Conservation (phyloP, 2,113 vertebrate species). For the Mobula hypostoma region DNA sequence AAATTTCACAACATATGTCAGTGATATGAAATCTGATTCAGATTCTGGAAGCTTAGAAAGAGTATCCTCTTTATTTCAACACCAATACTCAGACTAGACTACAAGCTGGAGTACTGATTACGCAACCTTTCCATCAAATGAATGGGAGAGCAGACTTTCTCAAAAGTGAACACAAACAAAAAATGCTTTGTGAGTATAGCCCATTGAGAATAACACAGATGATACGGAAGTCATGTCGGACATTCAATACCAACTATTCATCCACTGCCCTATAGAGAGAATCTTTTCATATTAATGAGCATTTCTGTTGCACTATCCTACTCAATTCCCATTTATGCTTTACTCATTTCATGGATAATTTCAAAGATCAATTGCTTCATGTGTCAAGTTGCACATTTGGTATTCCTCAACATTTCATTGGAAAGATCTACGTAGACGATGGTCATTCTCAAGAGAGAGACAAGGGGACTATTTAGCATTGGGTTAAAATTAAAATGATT, state of each 20-base stretch:
- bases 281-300: conserved; percentile 4
- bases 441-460: not conserved
- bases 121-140: not conserved
- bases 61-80: too few species aligned
- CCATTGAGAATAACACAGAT: not conserved
- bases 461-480: not conserved
- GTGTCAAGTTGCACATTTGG: not conserved
- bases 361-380: not conserved
- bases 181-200: not conserved
- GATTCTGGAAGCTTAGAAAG: not conserved
- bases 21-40: too few species aligned
- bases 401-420: not conserved
- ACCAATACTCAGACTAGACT: not conserved
- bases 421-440: not conserved
- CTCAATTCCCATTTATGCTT: not conserved
- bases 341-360: not conserved
- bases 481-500: not conserved
- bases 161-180: not conserved
- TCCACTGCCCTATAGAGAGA: not conserved
- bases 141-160: not conserved
- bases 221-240: not conserved
- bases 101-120: not conserved
- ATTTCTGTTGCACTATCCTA: not conserved
- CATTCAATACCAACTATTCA: conserved; percentile 9
- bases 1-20: too few species aligned